Percentiles rank a stretch among this genome's conserved stretches.
These are phyloP conservation scores for Cryptoprocta ferox DNA, from an alignment of 2,797 vertebrate genomes.

Conservation along the genomic window DNA sequence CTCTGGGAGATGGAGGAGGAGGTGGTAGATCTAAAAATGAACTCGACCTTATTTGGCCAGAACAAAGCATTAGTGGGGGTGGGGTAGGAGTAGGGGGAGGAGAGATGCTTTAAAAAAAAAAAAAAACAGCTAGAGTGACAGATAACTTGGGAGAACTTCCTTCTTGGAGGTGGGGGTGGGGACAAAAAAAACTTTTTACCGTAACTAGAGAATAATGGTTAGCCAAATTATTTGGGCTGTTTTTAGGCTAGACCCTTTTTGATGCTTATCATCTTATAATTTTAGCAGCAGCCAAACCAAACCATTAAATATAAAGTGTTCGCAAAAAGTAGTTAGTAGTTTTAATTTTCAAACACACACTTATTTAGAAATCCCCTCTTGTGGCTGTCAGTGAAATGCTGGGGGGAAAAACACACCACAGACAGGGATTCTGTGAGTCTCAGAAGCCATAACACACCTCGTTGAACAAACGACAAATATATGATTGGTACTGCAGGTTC, in stretches of 20 bases:
- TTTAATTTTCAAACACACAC: constrained; percentile 77
- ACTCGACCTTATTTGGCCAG: constrained; percentile 77
- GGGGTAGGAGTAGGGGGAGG: constrained; percentile 29
- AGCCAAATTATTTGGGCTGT: background rate
- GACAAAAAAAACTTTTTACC: constrained; percentile 11
- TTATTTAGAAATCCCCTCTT: constrained; percentile 79
- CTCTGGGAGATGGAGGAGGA: constrained; percentile 76
- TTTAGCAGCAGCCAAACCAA: constrained; percentile 77
- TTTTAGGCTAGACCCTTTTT: constrained; percentile 12
- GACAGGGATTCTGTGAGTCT: constrained; percentile 73
- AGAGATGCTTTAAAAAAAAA: constrained; percentile 27
- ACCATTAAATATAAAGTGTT: constrained; percentile 74
- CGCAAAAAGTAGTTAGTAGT: constrained; percentile 79
- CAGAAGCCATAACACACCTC: constrained; percentile 83
- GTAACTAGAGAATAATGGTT: constrained; percentile 30
- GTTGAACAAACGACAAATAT: constrained; percentile 82
- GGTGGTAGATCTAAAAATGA: constrained; percentile 78
- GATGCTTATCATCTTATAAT: constrained; percentile 50
- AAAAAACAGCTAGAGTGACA: constrained; percentile 64
- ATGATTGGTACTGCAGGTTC: constrained; percentile 85
- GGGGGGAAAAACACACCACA: constrained; percentile 76
- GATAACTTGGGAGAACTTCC: constrained; percentile 73
- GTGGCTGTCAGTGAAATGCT: constrained; percentile 80
- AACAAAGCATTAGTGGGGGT: constrained; percentile 72
- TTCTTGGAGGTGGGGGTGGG: background rate